Percentiles rank a stretch among this genome's conserved stretches.
Evolutionary conservation across 2,113 vertebrate species (phyloP).

Genomic region (Nyctereutes procyonoides): DNA sequence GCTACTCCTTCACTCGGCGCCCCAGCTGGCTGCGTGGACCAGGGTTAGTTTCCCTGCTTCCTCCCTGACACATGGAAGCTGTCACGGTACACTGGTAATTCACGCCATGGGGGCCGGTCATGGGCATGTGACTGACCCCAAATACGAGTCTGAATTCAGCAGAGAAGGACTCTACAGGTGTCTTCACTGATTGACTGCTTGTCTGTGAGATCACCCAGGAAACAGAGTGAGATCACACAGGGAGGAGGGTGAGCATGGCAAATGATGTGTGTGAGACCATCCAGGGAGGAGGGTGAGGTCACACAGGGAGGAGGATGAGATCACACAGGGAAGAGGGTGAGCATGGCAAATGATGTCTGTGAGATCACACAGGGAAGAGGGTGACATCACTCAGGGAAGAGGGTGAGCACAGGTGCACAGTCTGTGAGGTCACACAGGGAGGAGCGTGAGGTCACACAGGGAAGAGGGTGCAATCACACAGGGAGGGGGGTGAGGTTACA

Average conservation of each 20-base stretch:
- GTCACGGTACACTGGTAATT: neutral
- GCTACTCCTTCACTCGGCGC: neutral
- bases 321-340: neutral
- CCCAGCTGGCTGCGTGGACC: neutral
- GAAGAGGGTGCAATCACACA: neutral
- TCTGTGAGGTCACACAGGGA: neutral
- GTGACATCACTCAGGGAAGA: neutral
- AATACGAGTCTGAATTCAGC: too few relatives aligned
- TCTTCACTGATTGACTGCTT: neutral
- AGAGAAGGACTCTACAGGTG: neutral
- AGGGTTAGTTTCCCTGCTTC: neutral
- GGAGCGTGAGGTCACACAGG: neutral
- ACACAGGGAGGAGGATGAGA: neutral
- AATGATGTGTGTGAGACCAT: neutral
- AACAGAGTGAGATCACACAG: neutral
- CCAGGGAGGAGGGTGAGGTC: neutral
- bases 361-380: accelerated
- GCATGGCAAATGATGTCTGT: too few relatives aligned
- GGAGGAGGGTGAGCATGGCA: neutral
- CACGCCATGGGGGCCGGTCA: accelerated
- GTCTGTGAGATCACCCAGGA: neutral
- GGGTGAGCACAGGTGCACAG: neutral
- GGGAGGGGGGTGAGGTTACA: neutral
- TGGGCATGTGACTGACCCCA: neutral
- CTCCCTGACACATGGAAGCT: neutral